phyloP scores from a whole-genome alignment of 2,888 invertebrate genomes.

The Thalpophila matura region DNA sequence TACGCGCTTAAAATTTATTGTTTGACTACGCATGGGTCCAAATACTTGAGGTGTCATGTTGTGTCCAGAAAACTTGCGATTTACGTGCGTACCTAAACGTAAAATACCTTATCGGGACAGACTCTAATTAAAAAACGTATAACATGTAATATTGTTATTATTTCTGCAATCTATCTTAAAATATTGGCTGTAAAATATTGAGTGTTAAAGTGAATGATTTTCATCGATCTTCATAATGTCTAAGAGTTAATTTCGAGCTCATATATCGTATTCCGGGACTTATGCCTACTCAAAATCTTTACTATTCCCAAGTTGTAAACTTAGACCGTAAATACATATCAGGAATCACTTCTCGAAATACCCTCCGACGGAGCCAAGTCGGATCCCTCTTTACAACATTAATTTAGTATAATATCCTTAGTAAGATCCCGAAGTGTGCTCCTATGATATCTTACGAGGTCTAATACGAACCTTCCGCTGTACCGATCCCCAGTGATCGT shows the following conservation, averaged over 20 bases:
- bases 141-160: slow-evolving; percentile 9
- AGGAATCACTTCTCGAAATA: slow-evolving; percentile 61
- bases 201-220: slow-evolving; percentile 21
- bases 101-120: no score
- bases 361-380: slow-evolving; percentile 35
- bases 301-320: slow-evolving; percentile 58
- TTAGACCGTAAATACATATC: slow-evolving; percentile 63
- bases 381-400: slow-evolving; percentile 62
- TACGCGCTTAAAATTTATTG: no score
- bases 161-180: neutral
- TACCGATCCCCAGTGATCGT: slow-evolving; percentile 63
- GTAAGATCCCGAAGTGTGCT: slow-evolving; percentile 39
- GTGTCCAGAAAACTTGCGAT: no score
- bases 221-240: slow-evolving; percentile 4
- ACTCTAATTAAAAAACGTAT: neutral
- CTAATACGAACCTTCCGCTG: slow-evolving; percentile 55
- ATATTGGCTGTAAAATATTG: neutral
- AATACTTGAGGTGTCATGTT: no score
- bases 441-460: slow-evolving; percentile 60
- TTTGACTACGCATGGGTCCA: no score
- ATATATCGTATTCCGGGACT: slow-evolving; percentile 8
- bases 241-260: slow-evolving; percentile 26
- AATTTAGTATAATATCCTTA: slow-evolving; percentile 62
- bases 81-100: no score
- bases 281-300: slow-evolving; percentile 51